Evolutionary conservation across 2,888 invertebrate species (phyloP).

Genomic region (Lordiphosa fenestrarum): DNA sequence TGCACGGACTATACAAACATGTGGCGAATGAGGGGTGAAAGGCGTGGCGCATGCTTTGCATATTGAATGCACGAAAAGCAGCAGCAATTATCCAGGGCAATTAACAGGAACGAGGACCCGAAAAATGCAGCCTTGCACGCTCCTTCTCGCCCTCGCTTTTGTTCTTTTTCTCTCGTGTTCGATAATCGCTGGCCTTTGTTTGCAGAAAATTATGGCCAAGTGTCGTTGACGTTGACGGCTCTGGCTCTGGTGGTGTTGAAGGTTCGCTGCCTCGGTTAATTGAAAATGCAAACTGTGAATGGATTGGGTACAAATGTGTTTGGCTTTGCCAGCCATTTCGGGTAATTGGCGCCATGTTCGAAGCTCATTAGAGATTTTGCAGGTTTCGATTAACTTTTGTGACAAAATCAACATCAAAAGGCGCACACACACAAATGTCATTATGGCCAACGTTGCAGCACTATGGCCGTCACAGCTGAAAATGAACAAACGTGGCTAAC

Average conservation of each 20-base stretch:
- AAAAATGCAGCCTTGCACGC: conserved; percentile 9
- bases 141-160: conserved; percentile 4
- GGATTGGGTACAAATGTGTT: conserved; percentile 32
- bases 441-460: conserved; percentile 43
- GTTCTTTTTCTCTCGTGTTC: conserved; percentile 1
- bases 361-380: conserved; percentile 40
- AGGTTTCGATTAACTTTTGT: conserved; percentile 39
- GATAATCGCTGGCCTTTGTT: conserved; percentile 60
- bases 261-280: conserved; percentile 46
- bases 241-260: conserved; percentile 9
- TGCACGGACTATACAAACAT: conserved; percentile 59
- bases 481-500: conserved; percentile 40
- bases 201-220: conserved; percentile 50
- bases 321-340: conserved; percentile 10
- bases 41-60: conserved; percentile 15
- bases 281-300: conserved; percentile 69
- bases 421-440: conserved; percentile 7
- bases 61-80: conserved; percentile 42
- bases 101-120: conserved; percentile 47
- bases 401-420: conserved; percentile 15
- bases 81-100: conserved; percentile 64
- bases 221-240: conserved; percentile 38
- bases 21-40: neutral
- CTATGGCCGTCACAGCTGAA: conserved; percentile 24
- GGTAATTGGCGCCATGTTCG: conserved; percentile 32